Conservation (phyloP, 2,113 vertebrate genomes). For the Saccopteryx leptura region DNA sequence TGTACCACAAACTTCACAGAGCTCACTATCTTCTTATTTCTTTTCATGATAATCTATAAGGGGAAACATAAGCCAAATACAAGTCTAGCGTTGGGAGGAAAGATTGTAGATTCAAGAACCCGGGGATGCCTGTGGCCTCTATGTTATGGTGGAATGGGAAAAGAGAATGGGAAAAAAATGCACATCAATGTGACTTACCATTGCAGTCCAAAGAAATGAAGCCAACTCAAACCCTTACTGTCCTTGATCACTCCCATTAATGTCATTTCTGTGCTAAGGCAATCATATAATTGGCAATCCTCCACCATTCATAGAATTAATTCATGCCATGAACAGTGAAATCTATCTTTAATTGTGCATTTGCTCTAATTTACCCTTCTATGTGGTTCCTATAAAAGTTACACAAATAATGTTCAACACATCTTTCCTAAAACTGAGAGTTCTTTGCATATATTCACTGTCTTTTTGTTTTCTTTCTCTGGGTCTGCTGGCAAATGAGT, state of each 20-base stretch:
- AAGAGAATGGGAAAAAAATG: not conserved
- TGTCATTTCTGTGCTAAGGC: not conserved
- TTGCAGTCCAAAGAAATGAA: not conserved
- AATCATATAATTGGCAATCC: accelerated
- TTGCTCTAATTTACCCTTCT: not conserved
- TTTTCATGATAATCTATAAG: not conserved
- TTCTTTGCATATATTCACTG: not conserved
- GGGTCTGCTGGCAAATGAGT: not conserved
- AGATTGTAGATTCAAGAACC: not conserved
- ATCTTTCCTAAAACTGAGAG: not conserved
- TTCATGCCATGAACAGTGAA: too few relatives aligned
- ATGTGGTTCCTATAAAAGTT: not conserved
- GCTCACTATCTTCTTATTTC: not conserved
- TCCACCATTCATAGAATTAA: not conserved
- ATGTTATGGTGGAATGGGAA: not conserved
- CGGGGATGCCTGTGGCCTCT: not conserved
- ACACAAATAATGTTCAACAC: not conserved
- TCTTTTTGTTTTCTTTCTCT: not conserved
- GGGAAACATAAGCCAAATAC: not conserved
- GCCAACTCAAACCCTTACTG: not conserved
- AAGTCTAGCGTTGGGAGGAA: not conserved
- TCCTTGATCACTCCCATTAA: accelerated
- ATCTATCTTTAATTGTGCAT: not conserved
- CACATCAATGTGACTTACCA: not conserved
- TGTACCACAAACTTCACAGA: not conserved